Evolutionary conservation across 1,140 invertebrate genomes (phyloP).

Genomic region (Bicyclus anynana): DNA sequence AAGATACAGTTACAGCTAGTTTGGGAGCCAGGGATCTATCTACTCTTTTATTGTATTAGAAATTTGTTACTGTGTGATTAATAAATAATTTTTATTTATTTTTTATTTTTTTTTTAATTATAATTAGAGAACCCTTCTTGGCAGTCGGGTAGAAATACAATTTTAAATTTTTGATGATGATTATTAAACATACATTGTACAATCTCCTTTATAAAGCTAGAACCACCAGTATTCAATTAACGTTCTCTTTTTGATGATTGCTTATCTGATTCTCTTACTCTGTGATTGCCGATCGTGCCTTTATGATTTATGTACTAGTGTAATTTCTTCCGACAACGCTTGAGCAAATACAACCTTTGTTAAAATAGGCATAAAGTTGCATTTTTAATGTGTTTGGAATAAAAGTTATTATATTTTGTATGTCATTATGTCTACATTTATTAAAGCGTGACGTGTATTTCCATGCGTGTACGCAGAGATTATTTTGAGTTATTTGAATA

Average conservation of each 20-base stretch:
- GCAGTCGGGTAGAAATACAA: too few species aligned
- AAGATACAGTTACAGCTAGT: too few species aligned
- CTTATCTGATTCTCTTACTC: slow-evolving; percentile 39
- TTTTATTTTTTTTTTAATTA: too few species aligned
- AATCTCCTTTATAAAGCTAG: slow-evolving; percentile 25
- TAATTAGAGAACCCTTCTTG: too few species aligned
- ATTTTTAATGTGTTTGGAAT: background rate
- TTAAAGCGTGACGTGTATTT: slow-evolving; percentile 27
- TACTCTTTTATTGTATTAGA: too few species aligned
- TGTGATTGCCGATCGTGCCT: slow-evolving; percentile 37
- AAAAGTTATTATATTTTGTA: slow-evolving; percentile 24
- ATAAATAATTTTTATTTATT: too few species aligned
- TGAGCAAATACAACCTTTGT: slow-evolving; percentile 11
- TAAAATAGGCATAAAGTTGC: background rate
- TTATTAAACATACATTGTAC: background rate
- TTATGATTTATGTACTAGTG: slow-evolving; percentile 38
- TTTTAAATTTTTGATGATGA: background rate
- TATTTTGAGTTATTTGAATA: slow-evolving; percentile 23
- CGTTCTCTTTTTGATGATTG: slow-evolving; percentile 45
- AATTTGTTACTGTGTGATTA: too few species aligned
- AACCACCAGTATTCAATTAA: slow-evolving; percentile 42
- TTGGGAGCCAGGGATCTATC: too few species aligned
- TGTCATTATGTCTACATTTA: slow-evolving; percentile 37
- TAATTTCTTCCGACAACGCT: slow-evolving; percentile 17
- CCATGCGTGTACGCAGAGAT: slow-evolving; percentile 20